These are phyloP conservation scores for Melanerpes formicivorus DNA, from an alignment of 2,113 vertebrate genomes.

Conservation along the genomic window DNA sequence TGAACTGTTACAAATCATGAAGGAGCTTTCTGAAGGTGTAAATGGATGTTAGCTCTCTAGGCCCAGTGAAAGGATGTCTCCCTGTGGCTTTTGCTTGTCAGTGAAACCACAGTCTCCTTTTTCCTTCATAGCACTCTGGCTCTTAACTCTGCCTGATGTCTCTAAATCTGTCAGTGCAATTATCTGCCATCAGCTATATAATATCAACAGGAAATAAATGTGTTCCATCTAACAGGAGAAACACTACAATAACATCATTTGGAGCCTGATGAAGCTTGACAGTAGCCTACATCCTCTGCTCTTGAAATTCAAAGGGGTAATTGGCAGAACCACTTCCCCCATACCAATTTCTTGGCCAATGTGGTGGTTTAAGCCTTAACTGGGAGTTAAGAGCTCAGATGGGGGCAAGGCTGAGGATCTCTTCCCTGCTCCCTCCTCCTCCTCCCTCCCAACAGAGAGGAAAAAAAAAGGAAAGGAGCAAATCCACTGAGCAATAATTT, in stretches of 20 bases:
- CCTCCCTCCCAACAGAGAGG: too few relatives aligned
- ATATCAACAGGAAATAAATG: conserved; percentile 22
- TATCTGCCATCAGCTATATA: neutral
- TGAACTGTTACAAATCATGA: neutral
- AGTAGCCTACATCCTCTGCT: neutral
- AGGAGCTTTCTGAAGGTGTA: neutral
- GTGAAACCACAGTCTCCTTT: neutral
- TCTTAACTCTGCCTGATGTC: neutral
- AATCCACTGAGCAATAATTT: too few relatives aligned
- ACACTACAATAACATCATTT: neutral
- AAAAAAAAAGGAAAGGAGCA: too few relatives aligned
- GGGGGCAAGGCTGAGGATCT: too few relatives aligned
- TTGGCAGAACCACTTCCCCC: neutral
- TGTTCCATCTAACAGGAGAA: neutral
- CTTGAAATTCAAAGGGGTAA: conserved; percentile 15
- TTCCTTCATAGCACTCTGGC: neutral
- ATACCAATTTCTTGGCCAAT: neutral
- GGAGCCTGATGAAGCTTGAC: neutral
- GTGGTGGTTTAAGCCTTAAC: too few relatives aligned
- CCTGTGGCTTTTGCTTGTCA: neutral
- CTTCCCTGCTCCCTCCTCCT: too few relatives aligned
- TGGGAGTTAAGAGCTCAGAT: too few relatives aligned
- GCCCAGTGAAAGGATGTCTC: neutral
- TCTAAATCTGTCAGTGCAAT: neutral
- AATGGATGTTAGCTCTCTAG: neutral